Base-by-base conservation (phyloP, 1,140 invertebrate species). In the Dolichoris vasculosae region DNA sequence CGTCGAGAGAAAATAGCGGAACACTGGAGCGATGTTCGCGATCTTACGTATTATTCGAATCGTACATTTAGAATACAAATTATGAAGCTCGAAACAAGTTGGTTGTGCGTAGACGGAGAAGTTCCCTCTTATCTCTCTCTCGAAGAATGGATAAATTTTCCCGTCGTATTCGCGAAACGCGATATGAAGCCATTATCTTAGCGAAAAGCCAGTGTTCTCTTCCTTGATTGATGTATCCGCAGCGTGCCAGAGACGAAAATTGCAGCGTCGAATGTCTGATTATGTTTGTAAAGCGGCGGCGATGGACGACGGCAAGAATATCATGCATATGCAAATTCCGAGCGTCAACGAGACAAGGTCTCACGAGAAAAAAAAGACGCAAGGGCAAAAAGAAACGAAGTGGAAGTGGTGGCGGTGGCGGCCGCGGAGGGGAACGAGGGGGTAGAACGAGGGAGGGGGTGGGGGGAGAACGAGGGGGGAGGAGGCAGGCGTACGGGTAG, bases 291-390 rank as follows among this genome's bases (percentile, higher is more conserved):
- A 80, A 87, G 69, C 86, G 78, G 69, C 73, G 30, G 55, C 51
- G 73, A 40, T 15, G 81, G 51, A 43, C 35, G 76, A 59, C 76
- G 80, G n/a, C 30, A 13, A 40, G 38, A 30, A 30, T 63, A 85
- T 73, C n/a, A 77, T 82, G 69, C 46, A 67, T 86, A 89, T 89
- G 89, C 88, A 88, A 90, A 90, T 91, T 88, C 43, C 88, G 87
- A 77, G 87, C 88, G 87, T 90, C 90, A 91, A 92, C 91, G 86
- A 91, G 89, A 89, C 87, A 83, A 87, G 76, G 85, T 69, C 86
- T 88, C 63, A 48, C 82, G 82, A 84, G 67, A 48, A 67, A 79
- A 69, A 51, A 71, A 32, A 59, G 77, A 23, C 13, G 35, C 3
- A 51, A 77, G 30, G 30, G 17, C 15, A 77, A 46, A 77, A 48